These are phyloP conservation scores for Melanotaenia nigrans DNA, from an alignment of 2,797 vertebrate species.

Conservation along the genomic window DNA sequence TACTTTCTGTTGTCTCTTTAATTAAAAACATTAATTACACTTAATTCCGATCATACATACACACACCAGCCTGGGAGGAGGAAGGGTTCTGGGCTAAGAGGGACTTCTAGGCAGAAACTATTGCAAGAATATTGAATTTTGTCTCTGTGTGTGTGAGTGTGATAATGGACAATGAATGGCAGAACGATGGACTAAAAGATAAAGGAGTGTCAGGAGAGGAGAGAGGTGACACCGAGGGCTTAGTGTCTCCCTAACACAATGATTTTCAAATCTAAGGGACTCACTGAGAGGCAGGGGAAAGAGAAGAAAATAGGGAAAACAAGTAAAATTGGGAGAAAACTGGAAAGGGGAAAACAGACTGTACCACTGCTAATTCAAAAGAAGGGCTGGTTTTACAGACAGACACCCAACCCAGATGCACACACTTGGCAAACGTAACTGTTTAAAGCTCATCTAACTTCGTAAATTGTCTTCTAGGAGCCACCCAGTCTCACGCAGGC, in stretches of 20 bases:
- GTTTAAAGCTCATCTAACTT: conserved; percentile 68
- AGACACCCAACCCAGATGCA: conserved; percentile 29
- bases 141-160: conserved; percentile 27
- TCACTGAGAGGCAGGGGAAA: conserved; percentile 45
- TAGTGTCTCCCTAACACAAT: conserved; percentile 77
- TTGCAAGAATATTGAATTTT: conserved; percentile 18
- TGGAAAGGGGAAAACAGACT: conserved; percentile 25
- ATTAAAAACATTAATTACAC: conserved; percentile 32
- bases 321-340: conserved; percentile 29
- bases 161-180: conserved; percentile 39
- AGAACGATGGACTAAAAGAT: conserved; percentile 42
- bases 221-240: conserved; percentile 78
- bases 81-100: conserved; percentile 38
- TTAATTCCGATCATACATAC: not conserved
- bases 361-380: conserved; percentile 39
- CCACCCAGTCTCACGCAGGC: conserved; percentile 61
- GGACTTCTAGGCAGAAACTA: conserved; percentile 54
- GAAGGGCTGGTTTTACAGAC: conserved; percentile 50
- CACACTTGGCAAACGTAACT: conserved; percentile 48
- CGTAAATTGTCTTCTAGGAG: conserved; percentile 63
- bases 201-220: conserved; percentile 58
- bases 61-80: conserved; percentile 49
- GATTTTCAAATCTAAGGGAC: conserved; percentile 66
- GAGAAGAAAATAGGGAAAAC: conserved; percentile 35
- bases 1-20: conserved; percentile 33